phyloP scores from a whole-genome alignment of 37 sponge, comb jelly and placozoan genomes.

The Mnemiopsis leidyi region DNA sequence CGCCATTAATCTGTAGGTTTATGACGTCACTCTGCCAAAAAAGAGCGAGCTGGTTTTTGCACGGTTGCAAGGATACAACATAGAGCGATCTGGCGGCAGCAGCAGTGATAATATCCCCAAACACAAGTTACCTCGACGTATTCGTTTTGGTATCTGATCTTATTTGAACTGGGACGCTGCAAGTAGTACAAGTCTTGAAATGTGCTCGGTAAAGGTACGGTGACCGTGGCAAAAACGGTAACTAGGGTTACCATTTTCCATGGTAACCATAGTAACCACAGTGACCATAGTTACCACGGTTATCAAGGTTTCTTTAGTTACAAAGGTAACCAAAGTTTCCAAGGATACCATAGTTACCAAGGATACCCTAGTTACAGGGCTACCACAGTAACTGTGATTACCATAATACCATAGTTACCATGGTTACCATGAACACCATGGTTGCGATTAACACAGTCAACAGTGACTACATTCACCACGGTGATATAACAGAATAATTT shows the following conservation, averaged over 20 bases:
- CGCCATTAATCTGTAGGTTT: neutral
- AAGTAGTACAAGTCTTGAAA: neutral
- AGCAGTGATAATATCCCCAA: neutral
- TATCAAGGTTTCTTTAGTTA: too few relatives aligned
- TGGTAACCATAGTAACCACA: neutral
- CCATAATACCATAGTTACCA: too few relatives aligned
- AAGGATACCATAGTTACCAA: too few relatives aligned
- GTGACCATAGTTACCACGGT: too few relatives aligned
- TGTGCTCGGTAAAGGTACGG: too few relatives aligned
- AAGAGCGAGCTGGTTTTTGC: neutral
- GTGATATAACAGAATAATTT: too few relatives aligned
- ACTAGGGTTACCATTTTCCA: neutral
- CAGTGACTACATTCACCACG: too few relatives aligned
- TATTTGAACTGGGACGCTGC: conserved; percentile 16
- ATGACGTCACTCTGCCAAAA: neutral
- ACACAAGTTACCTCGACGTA: conserved; percentile 38
- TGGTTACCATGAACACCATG: too few relatives aligned
- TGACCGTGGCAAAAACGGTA: neutral
- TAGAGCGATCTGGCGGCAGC: neutral
- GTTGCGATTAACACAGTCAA: too few relatives aligned
- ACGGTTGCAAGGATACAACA: neutral
- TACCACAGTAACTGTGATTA: too few relatives aligned
- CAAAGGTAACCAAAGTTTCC: too few relatives aligned
- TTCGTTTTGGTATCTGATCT: conserved; percentile 45
- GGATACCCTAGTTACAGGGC: too few relatives aligned